Percentiles rank a stretch among this genome's conserved stretches.
These are phyloP conservation scores for Graptemys geographica DNA, from an alignment of 2,797 vertebrate genomes.

Conservation along the genomic window DNA sequence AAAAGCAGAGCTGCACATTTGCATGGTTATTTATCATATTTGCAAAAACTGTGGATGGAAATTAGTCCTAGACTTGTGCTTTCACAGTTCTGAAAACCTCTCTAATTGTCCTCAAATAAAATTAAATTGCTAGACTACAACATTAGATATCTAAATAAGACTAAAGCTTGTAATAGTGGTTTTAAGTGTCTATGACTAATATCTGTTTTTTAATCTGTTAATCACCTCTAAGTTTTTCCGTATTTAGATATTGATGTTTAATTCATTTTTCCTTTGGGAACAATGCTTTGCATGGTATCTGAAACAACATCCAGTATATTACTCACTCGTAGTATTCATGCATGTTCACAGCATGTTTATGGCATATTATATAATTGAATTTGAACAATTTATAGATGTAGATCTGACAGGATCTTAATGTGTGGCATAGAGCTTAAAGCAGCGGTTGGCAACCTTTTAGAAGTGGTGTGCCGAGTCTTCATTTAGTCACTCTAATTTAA, in stretches of 20 bases:
- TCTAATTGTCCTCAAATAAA: neutral
- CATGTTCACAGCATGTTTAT: neutral
- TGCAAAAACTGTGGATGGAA: neutral
- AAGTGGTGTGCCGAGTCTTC: too few species aligned
- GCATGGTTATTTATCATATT: neutral
- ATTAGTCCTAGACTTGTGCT: neutral
- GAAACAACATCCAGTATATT: rapidly evolving
- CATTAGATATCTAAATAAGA: neutral
- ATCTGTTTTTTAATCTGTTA: neutral
- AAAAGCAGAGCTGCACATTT: neutral
- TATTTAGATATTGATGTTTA: neutral
- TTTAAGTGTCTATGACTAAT: neutral
- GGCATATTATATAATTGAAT: neutral
- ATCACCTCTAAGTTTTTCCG: neutral
- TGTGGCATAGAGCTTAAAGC: neutral
- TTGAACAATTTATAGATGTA: neutral
- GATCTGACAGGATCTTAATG: neutral
- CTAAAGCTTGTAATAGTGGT: neutral
- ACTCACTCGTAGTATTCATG: neutral
- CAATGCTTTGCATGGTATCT: neutral
- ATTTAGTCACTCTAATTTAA: too few species aligned
- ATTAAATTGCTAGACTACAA: neutral
- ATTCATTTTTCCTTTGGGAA: neutral
- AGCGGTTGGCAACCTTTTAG: too few species aligned
- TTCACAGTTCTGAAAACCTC: neutral